phyloP scores from a whole-genome alignment of 2,888 invertebrate genomes.

The Oxyteleia sp. region DNA sequence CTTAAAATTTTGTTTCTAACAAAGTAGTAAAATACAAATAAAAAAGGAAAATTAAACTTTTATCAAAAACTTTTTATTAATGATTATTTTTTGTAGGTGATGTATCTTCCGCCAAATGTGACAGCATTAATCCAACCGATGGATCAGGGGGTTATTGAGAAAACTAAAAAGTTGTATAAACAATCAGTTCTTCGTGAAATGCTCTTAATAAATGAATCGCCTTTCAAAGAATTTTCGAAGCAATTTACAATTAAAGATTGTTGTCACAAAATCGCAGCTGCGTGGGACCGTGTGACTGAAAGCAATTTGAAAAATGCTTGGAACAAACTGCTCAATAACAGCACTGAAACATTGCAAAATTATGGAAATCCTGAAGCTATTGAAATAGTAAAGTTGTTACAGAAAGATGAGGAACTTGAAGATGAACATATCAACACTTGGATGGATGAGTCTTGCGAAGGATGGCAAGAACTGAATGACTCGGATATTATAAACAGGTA shows the following conservation, averaged over 20 bases:
- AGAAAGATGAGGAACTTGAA: constrained; percentile 7
- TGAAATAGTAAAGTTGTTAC: neutral
- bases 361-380: neutral
- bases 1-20: neutral
- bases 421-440: constrained; percentile 6
- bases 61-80: constrained; percentile 17
- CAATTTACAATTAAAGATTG: constrained; percentile 30
- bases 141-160: too few species aligned
- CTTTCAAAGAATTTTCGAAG: constrained; percentile 11
- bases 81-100: constrained; percentile 23
- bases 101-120: constrained; percentile 26
- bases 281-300: constrained; percentile 31
- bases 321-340: constrained; percentile 19
- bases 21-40: neutral
- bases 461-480: constrained; percentile 18
- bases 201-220: constrained; percentile 13
- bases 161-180: constrained; percentile 23
- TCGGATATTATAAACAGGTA: constrained; percentile 20
- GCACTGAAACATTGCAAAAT: constrained; percentile 1
- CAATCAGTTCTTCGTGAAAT: constrained; percentile 22
- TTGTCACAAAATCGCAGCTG: constrained; percentile 34
- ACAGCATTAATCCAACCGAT: constrained; percentile 17
- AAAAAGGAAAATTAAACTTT: neutral
- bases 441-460: constrained; percentile 25
- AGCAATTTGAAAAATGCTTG: constrained; percentile 36